Conservation (phyloP, 1,140 invertebrate species). For the Pentalonia nigronervosa region DNA sequence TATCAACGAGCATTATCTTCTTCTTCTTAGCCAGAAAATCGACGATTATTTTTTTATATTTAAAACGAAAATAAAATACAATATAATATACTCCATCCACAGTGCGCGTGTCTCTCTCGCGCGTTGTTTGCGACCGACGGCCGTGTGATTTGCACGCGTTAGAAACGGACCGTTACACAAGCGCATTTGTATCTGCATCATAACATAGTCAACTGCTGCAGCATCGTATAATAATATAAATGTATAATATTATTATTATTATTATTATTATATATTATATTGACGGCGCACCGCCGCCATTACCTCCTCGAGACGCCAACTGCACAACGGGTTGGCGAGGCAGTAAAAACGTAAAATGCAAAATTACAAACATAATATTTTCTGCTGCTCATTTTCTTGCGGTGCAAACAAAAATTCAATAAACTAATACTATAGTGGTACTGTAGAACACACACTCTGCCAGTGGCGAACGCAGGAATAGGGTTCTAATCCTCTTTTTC, state of each 20-base stretch:
- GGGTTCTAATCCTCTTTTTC: background rate
- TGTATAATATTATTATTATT: background rate
- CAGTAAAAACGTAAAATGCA: background rate
- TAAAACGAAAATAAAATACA: background rate
- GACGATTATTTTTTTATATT: background rate
- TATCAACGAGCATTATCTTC: background rate
- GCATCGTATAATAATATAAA: background rate
- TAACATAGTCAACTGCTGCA: background rate
- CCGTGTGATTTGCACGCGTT: slow-evolving; percentile 33
- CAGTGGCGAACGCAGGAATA: background rate
- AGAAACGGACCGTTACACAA: slow-evolving; percentile 33
- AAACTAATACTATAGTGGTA: background rate
- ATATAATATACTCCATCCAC: background rate
- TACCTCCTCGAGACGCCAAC: background rate
- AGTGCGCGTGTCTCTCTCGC: background rate
- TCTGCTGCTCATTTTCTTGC: background rate
- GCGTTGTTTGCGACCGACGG: slow-evolving; percentile 22
- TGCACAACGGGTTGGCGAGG: background rate
- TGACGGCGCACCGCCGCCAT: background rate
- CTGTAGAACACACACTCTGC: background rate
- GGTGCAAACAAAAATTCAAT: background rate
- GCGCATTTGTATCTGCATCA: background rate
- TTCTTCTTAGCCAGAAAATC: background rate
- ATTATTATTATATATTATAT: background rate
- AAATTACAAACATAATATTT: background rate